Percentiles rank a stretch among this genome's conserved stretches.
phyloP scores from a whole-genome alignment of 1,140 invertebrate genomes.

The Olivierus martensii region DNA sequence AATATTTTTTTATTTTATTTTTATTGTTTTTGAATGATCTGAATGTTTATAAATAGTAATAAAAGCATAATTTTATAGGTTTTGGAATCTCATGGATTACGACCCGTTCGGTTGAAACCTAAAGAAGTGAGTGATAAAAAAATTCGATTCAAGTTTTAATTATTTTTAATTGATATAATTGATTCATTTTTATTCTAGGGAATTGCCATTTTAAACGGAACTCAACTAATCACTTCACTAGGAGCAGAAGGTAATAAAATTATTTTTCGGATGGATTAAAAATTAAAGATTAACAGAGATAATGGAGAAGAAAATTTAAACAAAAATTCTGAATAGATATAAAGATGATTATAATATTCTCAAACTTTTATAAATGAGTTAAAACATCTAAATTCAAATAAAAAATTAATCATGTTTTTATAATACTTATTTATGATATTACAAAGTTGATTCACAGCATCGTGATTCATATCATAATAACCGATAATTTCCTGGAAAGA shows the following conservation, averaged over 20 bases:
- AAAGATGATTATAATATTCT: no score
- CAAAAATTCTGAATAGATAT: no score
- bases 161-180: not conserved
- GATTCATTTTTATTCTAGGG: constrained; percentile 32
- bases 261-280: no score
- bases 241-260: constrained; percentile 49
- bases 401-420: no score
- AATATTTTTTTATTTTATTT: constrained; percentile 6
- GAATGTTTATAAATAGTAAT: constrained; percentile 1
- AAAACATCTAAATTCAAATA: no score
- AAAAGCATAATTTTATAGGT: constrained; percentile 30
- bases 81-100: constrained; percentile 41
- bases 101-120: constrained; percentile 43
- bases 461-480: no score
- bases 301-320: no score
- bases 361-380: no score
- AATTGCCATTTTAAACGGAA: constrained; percentile 57
- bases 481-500: no score
- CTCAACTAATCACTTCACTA: constrained; percentile 54
- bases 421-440: no score
- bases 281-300: no score
- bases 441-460: no score
- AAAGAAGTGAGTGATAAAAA: constrained; percentile 41
- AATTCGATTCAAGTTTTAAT: not conserved
- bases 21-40: not conserved